These are phyloP conservation scores for Collichthys lucidus DNA, from an alignment of 2,113 vertebrate genomes.

Conservation along the genomic window DNA sequence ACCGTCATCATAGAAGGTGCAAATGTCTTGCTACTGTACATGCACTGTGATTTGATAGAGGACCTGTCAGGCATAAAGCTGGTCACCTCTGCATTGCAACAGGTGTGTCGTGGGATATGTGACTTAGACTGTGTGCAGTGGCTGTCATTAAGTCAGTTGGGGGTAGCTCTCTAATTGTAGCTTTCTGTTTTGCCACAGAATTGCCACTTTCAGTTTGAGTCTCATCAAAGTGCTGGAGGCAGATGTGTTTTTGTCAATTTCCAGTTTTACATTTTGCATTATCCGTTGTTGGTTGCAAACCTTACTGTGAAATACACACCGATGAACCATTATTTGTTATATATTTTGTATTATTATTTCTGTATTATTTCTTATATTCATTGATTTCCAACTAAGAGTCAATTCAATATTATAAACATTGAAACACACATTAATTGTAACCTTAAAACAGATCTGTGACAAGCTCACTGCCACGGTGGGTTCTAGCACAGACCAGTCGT, in stretches of 20 bases:
- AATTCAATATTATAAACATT: not conserved
- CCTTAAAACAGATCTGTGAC: not conserved
- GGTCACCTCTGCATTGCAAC: slow-evolving; percentile 49
- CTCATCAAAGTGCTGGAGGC: slow-evolving; percentile 16
- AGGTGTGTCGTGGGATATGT: slow-evolving; percentile 63
- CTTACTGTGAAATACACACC: not conserved
- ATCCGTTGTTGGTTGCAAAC: not conserved
- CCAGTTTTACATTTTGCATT: not conserved
- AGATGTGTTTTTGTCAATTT: slow-evolving; percentile 21
- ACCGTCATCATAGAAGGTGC: not conserved
- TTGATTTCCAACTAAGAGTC: not conserved
- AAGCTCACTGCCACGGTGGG: too few relatives aligned
- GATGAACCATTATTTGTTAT: too few relatives aligned
- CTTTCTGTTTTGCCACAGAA: slow-evolving; percentile 61
- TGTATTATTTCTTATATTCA: not conserved
- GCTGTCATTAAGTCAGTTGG: slow-evolving; percentile 61
- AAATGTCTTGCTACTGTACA: not conserved
- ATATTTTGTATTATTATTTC: too few relatives aligned
- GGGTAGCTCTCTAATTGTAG: slow-evolving; percentile 77
- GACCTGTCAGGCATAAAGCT: slow-evolving; percentile 13
- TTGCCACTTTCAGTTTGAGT: slow-evolving; percentile 47
- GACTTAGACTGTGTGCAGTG: slow-evolving; percentile 29
- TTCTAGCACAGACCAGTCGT: too few relatives aligned
- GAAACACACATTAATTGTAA: too few relatives aligned
- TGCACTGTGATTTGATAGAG: not conserved